These are phyloP conservation scores for Marmota monax DNA, from an alignment of 2,113 vertebrate genomes.

Conservation along the genomic window DNA sequence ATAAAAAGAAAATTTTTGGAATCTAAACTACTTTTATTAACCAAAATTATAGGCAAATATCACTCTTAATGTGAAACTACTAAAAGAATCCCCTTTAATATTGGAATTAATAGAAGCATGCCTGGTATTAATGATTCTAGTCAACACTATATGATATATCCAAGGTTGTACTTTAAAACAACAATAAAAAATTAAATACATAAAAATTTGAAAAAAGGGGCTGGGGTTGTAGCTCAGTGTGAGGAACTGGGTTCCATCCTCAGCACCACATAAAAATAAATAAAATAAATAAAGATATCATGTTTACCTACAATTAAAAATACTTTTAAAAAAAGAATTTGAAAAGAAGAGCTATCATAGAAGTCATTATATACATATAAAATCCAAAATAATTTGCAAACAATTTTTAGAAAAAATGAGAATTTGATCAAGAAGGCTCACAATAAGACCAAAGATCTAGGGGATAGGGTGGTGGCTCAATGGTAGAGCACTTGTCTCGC, in stretches of 20 bases:
- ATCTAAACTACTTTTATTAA: background rate
- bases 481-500: no score
- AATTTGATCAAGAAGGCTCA: background rate
- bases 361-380: background rate
- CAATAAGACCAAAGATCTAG: no score
- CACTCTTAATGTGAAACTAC: slow-evolving; percentile 28
- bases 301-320: no score
- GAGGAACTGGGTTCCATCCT: no score
- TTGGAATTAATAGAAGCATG: background rate
- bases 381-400: background rate
- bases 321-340: background rate
- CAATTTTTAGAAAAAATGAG: background rate
- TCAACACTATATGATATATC: background rate
- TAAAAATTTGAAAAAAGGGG: background rate
- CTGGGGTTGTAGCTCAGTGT: no score
- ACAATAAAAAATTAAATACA: background rate
- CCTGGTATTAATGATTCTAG: background rate
- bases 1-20: background rate
- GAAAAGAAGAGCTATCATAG: background rate
- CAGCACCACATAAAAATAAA: no score
- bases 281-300: no score
- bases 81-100: slow-evolving; percentile 22
- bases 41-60: background rate
- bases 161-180: background rate
- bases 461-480: no score